Conservation (phyloP, 2,797 vertebrate genomes). For the Hypotaenidia okinawae region DNA sequence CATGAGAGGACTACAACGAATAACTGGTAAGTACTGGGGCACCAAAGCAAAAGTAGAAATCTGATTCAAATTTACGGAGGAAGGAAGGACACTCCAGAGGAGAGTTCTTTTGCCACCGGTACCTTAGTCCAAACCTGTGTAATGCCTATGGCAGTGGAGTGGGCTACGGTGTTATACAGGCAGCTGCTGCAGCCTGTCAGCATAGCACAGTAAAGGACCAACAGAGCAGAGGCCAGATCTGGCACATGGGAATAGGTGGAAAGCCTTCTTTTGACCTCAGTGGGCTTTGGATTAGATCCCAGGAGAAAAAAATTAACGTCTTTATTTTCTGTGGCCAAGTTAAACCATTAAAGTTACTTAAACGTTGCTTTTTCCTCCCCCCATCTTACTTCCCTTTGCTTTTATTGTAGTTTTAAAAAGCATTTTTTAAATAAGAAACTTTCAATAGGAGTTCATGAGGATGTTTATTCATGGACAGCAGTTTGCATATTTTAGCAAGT, state of each 20-base stretch:
- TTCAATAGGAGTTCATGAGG: slow-evolving; percentile 43
- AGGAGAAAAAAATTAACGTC: neutral
- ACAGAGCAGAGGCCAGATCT: neutral
- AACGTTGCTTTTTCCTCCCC: neutral
- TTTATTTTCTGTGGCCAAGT: slow-evolving; percentile 48
- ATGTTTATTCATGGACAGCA: slow-evolving; percentile 61
- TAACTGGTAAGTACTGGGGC: neutral
- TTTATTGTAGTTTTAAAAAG: slow-evolving; percentile 53
- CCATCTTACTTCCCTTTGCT: slow-evolving; percentile 34
- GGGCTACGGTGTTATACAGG: neutral
- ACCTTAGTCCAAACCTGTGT: neutral
- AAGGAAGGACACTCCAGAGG: neutral
- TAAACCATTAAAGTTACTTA: slow-evolving; percentile 41
- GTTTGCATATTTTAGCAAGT: slow-evolving; percentile 74
- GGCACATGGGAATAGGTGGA: slow-evolving; percentile 1
- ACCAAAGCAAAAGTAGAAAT: neutral
- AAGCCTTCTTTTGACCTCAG: slow-evolving; percentile 32
- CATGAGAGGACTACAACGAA: neutral
- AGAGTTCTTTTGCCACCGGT: neutral
- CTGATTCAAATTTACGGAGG: neutral
- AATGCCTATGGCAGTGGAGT: neutral
- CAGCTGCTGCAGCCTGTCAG: neutral
- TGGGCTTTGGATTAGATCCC: slow-evolving; percentile 45
- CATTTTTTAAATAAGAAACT: neutral
- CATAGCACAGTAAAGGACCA: neutral